These are phyloP conservation scores for Hyles euphorbiae DNA, from an alignment of 1,140 invertebrate species.

Conservation along the genomic window DNA sequence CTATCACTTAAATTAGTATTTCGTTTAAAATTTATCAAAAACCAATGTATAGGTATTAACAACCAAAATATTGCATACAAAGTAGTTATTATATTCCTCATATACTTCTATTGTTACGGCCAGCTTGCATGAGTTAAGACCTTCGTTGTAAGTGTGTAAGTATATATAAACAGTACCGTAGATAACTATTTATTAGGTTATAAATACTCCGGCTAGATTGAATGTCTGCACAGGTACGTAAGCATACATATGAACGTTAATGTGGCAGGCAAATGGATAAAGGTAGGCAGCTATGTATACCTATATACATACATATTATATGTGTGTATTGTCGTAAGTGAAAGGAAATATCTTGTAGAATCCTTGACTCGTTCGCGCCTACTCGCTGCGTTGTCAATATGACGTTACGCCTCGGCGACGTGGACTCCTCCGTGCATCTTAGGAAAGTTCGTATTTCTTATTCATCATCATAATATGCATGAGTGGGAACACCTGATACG, in stretches of 20 bases:
- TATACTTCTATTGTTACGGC: no score
- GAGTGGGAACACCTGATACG: no score
- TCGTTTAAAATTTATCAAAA: no score
- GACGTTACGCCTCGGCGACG: conserved; percentile 31
- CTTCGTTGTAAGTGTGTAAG: no score
- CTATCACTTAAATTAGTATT: no score
- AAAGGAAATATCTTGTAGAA: conserved; percentile 73
- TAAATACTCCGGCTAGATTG: conserved; percentile 15
- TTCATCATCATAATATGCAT: conserved; percentile 5
- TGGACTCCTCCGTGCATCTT: conserved; percentile 30
- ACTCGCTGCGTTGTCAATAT: conserved; percentile 45
- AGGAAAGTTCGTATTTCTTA: conserved; percentile 24
- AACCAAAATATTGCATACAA: no score
- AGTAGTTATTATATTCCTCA: no score
- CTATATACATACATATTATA: conserved; percentile 35
- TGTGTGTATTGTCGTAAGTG: conserved; percentile 68
- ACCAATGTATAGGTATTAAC: no score
- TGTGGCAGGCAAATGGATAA: conserved; percentile 14
- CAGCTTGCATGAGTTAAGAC: no score
- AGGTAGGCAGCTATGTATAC: conserved; percentile 5
- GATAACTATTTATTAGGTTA: conserved; percentile 13
- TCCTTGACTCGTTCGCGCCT: conserved; percentile 69
- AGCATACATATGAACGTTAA: conserved; percentile 9
- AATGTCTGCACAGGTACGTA: neutral
- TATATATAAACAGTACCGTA: conserved; percentile 4